Evolutionary conservation across 2,797 vertebrate genomes (phyloP), one percentile per base, ranked within the genome.

Genomic region (Balearica regulorum): DNA sequence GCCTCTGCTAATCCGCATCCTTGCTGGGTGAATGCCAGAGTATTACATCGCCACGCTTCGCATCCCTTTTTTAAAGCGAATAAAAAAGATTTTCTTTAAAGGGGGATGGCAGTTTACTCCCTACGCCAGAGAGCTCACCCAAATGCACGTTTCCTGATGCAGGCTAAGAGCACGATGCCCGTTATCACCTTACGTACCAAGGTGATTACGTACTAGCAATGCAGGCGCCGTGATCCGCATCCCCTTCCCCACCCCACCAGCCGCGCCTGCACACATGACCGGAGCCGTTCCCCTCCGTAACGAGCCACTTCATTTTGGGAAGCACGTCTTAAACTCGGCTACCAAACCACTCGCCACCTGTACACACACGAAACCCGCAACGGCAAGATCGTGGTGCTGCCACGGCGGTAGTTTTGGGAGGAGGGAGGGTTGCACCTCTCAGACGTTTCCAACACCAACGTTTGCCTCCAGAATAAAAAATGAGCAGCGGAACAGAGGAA

Each of bases 401-500:
- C 46, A 7, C 3, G 1, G 20, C 10, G 10, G 9, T n/a, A 4
- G 22, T 39, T 66, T 22, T 37, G 48, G 22, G 20, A 53, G 31
- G 18, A 13, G 29, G 21, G 7, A 10, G 2, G 16, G 7, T 6
- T 49, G 19, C 24, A 10, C 46, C 24, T 72, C 41, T 70, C 77
- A 25, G 41, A 11, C 0, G 0, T 29, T 84, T 77, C 43, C 37
- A 64, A 58, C 35, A 28, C 5, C 25, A 76, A 11, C 15, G 2
- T 89, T 37, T 78, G 4, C 18, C 58, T 62, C 8, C 66, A 39
- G 20, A n/a, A 10, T 3, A 3, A 31, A 22, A 11, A 11, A 7
- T 2, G 18, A 44, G 3, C 9, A 22, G 25, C 0, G 0, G 37
- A 41, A 29, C 5, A 33, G 43, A 51, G 41, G 29, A 66, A 16